Conservation (phyloP, 2,113 vertebrate species). For the Camelus bactrianus region DNA sequence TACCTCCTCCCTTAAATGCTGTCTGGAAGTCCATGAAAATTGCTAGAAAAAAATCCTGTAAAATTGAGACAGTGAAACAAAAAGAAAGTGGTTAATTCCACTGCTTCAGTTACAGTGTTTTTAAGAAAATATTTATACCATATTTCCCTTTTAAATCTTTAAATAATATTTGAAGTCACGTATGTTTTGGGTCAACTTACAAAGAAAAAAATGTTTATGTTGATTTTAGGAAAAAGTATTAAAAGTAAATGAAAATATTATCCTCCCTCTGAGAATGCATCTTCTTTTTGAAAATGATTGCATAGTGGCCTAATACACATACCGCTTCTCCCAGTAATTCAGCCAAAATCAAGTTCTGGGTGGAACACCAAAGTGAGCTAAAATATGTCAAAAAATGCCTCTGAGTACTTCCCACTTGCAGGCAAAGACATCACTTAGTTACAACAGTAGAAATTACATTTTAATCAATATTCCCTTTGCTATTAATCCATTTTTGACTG, state of each 20-base stretch:
- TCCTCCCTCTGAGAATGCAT: background rate
- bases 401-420: slow-evolving; percentile 57
- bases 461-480: slow-evolving; percentile 81
- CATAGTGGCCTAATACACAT: background rate
- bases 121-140: background rate
- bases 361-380: slow-evolving; percentile 42
- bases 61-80: background rate
- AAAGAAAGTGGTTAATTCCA: background rate
- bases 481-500: slow-evolving; percentile 83
- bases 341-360: background rate
- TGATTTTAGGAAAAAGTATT: slow-evolving; percentile 37
- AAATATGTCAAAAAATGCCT: slow-evolving; percentile 44
- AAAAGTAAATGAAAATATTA: background rate
- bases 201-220: background rate
- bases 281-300: slow-evolving; percentile 58
- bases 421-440: slow-evolving; percentile 75
- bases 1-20: background rate
- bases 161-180: background rate
- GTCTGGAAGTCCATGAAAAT: background rate
- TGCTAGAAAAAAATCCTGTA: background rate
- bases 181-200: background rate
- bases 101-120: background rate
- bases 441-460: slow-evolving; percentile 83
- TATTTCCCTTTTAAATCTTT: background rate
- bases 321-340: slow-evolving; percentile 58